These are phyloP conservation scores for Mechanitis messenoides DNA, from an alignment of 2,888 invertebrate species.

Conservation along the genomic window DNA sequence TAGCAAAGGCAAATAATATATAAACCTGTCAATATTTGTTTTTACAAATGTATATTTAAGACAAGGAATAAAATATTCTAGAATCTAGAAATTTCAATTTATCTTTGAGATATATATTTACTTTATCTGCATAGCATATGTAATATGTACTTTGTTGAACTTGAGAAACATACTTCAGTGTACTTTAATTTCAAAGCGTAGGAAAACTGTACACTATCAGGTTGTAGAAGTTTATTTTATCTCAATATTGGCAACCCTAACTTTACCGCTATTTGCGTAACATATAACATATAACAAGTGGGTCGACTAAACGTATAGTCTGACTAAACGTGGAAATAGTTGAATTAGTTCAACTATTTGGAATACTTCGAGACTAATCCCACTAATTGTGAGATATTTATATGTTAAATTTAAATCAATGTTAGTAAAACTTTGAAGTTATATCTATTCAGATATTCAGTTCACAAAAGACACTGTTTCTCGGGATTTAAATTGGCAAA, in stretches of 20 bases:
- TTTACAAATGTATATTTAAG: too few species aligned
- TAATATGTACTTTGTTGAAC: constrained; percentile 23
- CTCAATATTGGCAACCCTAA: constrained; percentile 48
- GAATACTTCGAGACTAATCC: constrained; percentile 11
- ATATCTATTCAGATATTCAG: constrained; percentile 49
- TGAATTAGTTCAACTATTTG: constrained; percentile 12
- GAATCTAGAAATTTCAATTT: too few species aligned
- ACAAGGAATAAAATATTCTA: too few species aligned
- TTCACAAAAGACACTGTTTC: constrained; percentile 47
- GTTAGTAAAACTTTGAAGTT: constrained; percentile 24
- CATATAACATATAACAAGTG: constrained; percentile 38
- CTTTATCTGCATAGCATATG: constrained; percentile 19
- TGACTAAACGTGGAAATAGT: constrained; percentile 30
- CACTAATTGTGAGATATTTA: not conserved
- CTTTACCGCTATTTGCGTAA: constrained; percentile 40
- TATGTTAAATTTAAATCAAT: not conserved
- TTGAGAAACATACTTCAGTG: constrained; percentile 5
- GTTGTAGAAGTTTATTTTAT: constrained; percentile 47
- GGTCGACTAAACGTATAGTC: constrained; percentile 40
- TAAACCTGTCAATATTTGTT: too few species aligned
- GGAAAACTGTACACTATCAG: constrained; percentile 26
- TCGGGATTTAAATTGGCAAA: constrained; percentile 49
- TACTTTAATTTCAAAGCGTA: constrained; percentile 19
- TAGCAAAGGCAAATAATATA: too few species aligned
- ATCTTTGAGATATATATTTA: constrained; percentile 5